Percentiles rank a stretch among this genome's conserved stretches.
Conservation (phyloP, 2,113 vertebrate species). For the Bambusicola thoracicus region DNA sequence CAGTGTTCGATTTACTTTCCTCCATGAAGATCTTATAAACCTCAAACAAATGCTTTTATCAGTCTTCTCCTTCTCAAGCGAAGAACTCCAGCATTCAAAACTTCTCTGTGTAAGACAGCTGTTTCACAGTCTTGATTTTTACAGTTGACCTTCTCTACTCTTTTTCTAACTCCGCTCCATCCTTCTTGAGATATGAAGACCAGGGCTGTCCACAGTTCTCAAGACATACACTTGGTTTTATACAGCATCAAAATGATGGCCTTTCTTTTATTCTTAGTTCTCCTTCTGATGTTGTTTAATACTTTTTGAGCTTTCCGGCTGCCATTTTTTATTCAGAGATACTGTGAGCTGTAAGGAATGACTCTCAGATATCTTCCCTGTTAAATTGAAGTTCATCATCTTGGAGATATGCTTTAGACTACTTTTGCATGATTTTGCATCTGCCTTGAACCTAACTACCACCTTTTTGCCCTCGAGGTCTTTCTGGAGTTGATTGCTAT, state of each 20-base stretch:
- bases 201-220: background rate
- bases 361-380: background rate
- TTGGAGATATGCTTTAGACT: background rate
- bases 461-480: background rate
- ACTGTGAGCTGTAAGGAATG: background rate
- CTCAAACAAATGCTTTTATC: background rate
- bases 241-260: background rate
- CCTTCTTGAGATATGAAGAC: background rate
- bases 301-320: background rate
- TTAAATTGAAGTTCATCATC: background rate
- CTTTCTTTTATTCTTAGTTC: background rate
- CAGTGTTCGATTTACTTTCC: background rate
- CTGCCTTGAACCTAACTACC: background rate
- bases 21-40: background rate
- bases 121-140: background rate
- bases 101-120: background rate
- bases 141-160: background rate
- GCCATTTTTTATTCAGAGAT: background rate
- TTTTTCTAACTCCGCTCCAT: background rate
- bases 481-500: background rate
- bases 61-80: background rate
- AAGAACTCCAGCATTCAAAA: background rate
- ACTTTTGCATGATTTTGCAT: background rate
- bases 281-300: background rate
- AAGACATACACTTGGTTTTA: background rate